Base-by-base conservation (phyloP, 2,113 vertebrate species). In the Progne subis region DNA sequence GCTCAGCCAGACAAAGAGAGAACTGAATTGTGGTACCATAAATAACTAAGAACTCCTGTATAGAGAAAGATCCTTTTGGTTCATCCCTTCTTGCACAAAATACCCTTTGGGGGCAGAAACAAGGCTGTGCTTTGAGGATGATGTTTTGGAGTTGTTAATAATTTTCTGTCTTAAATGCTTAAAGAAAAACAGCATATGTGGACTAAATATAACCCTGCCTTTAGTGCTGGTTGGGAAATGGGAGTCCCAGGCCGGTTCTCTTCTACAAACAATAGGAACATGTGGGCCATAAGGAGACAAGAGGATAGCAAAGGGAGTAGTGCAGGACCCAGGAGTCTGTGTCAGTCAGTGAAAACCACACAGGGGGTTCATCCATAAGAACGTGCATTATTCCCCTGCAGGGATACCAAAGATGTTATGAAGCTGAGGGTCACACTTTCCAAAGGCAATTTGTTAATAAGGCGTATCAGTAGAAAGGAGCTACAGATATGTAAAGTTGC, bases 371-470 rank as follows among this genome's bases (percentile, higher is more conserved):
- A 34, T 49, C 74, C 61, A 4, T 4, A 6, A 37, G 55, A 85
- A 74, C 78, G 56, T 57, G 14, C 13, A 2, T 28, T 60, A 9
- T 16, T 63, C 52, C 56, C 63, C 31, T 56, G 46, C 31, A 28
- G 47, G 49, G 64, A 32, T 20, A 20, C 12, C 24, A 50, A 63
- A 49, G 28, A 21, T 61, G 2, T 44, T 63, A 17, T 2, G 19
- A 69, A 72, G 34, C 31, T 37, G 24, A 81, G 70, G 37, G 46
- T 13, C 19, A 18, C 2, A 1, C 81, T 78, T 83, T 82, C 89
- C 61, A 69, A 88, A 94, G 59, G 74, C 63, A 86, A 31, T 81
- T 85, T 76, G 32, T 91, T 96, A 65, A 91, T 88, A 92, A 92
- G 32, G 47, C 53, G 3, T 52, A 86, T 68, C 34, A 59, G 25